Percentiles rank a stretch among this genome's conserved stretches.
Conservation (phyloP, 1,140 invertebrate species). For the Ceratina australensis region DNA sequence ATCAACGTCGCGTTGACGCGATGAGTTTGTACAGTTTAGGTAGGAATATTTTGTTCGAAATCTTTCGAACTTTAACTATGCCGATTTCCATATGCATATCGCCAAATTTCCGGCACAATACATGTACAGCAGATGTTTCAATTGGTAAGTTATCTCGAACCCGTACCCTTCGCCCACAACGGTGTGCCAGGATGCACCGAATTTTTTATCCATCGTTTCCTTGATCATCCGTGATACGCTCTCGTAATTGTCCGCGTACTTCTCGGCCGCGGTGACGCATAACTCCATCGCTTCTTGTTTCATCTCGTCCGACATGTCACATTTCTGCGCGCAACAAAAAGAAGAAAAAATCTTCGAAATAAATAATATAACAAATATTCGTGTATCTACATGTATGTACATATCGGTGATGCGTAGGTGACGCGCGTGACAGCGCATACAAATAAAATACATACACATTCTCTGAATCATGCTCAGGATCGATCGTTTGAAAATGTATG, state of each 20-base stretch:
- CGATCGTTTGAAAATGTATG: not conserved
- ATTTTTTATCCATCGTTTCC: conserved; percentile 97
- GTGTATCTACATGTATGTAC: no score
- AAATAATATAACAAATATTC: no score
- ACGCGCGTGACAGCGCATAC: no score
- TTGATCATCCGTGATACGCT: conserved; percentile 93
- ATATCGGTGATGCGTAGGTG: no score
- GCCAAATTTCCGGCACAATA: conserved; percentile 96
- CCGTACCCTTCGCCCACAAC: conserved; percentile 97
- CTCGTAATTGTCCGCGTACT: conserved; percentile 88
- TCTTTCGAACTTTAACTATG: conserved; percentile 41
- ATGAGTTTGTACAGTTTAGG: conserved; percentile 32
- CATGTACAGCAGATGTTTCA: conserved; percentile 96
- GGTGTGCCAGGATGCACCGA: conserved; percentile 95
- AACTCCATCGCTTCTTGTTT: conserved; percentile 93
- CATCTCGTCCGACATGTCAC: conserved; percentile 97
- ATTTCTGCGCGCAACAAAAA: conserved; percentile 83
- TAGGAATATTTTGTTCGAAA: no score
- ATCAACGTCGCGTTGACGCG: no score
- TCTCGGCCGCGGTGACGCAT: conserved; percentile 95
- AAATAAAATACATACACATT: no score
- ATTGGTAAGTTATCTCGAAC: conserved; percentile 96
- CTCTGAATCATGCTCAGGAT: no score
- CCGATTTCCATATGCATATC: conserved; percentile 93
- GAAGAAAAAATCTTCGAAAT: not conserved